Evolutionary conservation across 2,888 invertebrate species (phyloP), one percentile per base, ranked within the genome.

Genomic region (Agriopis marginaria): DNA sequence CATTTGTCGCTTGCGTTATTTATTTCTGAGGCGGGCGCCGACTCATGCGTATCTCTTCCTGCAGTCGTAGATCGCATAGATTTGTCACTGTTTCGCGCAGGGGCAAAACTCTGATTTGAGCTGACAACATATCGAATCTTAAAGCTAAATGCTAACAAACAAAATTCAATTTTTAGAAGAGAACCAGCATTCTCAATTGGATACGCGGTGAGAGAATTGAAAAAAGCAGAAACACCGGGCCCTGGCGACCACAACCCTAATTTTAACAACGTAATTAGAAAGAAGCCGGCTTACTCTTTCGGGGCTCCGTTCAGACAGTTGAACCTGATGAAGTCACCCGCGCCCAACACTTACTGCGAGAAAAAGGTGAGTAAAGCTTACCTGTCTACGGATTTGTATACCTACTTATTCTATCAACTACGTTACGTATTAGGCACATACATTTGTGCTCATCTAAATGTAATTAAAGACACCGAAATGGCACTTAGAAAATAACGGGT

Each of bases 271-370:
- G 83, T 88, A 9, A 75, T 79, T 71, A 86, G 77, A 72, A 85
- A 51, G 0, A 87, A 82, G 56, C 92, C 92, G 42, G 83, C 88
- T 7, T 90, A 79, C 72, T 84, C 89, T 4, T 89, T 93, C 50
- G 90, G 87, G 11, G 77, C 73, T 1, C 80, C 83, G 14, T 84
- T 75, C 77, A 84, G 77, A 66, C 70, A 65, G 7, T 5, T 72
- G 3, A 76, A 71, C 59, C 77, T 75, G 14, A 67, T 72, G 7
- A 76, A 77, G 51, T 70, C 73, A 23, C 92, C 92, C 12, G 78
- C 91, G 0, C 90, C 92, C 0, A 91, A 91, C 75, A 76, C 80
- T 1, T 92, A 93, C 74, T 93, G 92, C 75, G 86, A 89, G 75
- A 90, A 88, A 82, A 92, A 89, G 89, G 93, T 92, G 82, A 44